Percentiles rank a stretch among this genome's conserved stretches.
Conservation (phyloP, 2,888 invertebrate genomes). For the Drosophila pegasa region DNA sequence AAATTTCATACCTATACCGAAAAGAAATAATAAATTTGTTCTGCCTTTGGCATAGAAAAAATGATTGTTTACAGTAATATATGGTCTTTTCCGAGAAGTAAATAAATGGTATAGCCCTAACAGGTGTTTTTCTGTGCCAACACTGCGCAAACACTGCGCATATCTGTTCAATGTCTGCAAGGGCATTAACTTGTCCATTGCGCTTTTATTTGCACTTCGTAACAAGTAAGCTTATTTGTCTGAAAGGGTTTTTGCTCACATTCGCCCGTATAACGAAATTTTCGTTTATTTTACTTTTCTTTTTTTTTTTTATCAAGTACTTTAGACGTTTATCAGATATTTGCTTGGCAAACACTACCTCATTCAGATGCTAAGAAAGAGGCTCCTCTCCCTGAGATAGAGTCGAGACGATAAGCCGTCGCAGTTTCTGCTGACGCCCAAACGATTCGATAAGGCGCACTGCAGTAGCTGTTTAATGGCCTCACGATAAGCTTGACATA, state of each 20-base stretch:
- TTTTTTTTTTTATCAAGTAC: background rate
- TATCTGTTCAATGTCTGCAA: background rate
- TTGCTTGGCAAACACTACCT: constrained; percentile 27
- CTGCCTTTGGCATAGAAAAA: background rate
- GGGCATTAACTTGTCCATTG: background rate
- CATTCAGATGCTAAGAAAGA: constrained; percentile 2
- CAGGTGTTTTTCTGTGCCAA: background rate
- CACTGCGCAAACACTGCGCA: background rate
- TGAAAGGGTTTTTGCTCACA: constrained; percentile 3
- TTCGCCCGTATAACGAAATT: background rate
- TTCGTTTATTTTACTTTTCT: background rate
- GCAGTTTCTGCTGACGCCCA: constrained; percentile 14
- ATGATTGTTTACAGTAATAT: background rate
- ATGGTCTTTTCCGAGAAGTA: background rate
- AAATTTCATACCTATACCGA: background rate
- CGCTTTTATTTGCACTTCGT: background rate
- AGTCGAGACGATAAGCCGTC: constrained; percentile 29
- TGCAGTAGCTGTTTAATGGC: constrained; percentile 32
- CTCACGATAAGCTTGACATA: constrained; percentile 61
- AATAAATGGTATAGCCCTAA: background rate
- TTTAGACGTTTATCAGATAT: constrained; percentile 17
- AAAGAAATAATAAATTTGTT: background rate
- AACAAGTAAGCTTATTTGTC: background rate
- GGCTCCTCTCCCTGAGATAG: background rate
- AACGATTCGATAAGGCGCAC: constrained; percentile 16